These are phyloP conservation scores for Andricus curvator DNA, from an alignment of 2,888 invertebrate species.

Conservation along the genomic window DNA sequence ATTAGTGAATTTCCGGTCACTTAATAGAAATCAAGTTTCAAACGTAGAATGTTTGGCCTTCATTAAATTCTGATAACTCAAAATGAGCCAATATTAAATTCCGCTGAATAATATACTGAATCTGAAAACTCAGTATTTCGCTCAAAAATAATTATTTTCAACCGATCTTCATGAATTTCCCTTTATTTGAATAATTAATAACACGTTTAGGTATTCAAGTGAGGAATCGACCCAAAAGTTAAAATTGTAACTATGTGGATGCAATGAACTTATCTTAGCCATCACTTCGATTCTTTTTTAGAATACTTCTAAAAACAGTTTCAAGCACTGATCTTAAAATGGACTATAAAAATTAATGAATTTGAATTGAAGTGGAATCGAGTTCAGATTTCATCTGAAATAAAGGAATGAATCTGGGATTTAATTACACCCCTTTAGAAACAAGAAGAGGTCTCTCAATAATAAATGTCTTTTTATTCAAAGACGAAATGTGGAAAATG, in stretches of 20 bases:
- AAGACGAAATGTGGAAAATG: slow-evolving; percentile 51
- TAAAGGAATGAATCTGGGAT: neutral
- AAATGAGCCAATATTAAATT: neutral
- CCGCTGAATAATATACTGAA: neutral
- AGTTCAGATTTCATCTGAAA: neutral
- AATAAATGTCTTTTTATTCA: slow-evolving; percentile 60
- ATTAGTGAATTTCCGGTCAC: slow-evolving; percentile 43
- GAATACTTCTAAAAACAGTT: neutral
- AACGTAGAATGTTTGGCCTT: slow-evolving; percentile 2
- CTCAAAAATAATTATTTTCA: too few species aligned
- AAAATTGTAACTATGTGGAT: too few species aligned
- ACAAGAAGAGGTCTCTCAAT: slow-evolving; percentile 56
- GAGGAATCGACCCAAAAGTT: too few species aligned
- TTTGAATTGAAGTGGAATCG: neutral
- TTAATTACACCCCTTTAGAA: slow-evolving; percentile 44
- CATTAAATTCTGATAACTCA: neutral
- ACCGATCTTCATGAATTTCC: too few species aligned
- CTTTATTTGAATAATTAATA: too few species aligned
- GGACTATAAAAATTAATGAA: too few species aligned
- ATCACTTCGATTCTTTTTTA: too few species aligned
- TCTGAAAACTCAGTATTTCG: neutral
- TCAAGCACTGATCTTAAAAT: neutral
- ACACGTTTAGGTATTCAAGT: too few species aligned
- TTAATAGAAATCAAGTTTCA: slow-evolving; percentile 12
- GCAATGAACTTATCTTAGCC: too few species aligned